Evolutionary conservation across 2,888 invertebrate genomes (phyloP), one percentile per base, ranked within the genome.

Genomic region (Drosophila atripex): DNA sequence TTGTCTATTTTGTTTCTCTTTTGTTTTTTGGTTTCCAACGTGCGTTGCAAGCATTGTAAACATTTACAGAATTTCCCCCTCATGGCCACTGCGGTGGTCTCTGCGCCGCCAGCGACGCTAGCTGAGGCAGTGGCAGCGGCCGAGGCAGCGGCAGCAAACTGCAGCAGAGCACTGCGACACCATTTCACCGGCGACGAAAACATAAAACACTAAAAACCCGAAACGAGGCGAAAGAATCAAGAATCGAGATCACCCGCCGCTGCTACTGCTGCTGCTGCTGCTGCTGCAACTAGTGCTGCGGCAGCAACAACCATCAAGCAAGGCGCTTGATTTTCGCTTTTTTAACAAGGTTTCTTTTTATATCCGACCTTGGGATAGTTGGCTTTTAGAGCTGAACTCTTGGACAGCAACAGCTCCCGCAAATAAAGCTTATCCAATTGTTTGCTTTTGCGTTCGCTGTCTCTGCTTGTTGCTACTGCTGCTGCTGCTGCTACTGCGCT

Each of bases 51-150:
- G 21, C 35, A 63, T 71, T 80, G 80, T 82, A 84, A 82, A 85
- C 82, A 82, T 82, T 59, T 82, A 57, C 71, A 32, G 63, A 77
- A 80, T 60, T 59, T 73, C 54, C 78, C 73, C 73, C 35, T 84
- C 85, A 84, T 78, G 85, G 80, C 74, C 80, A 84, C 69, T 72
- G 75, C 78, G 78, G 82, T 79, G 80, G 79, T 80, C 79, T 80
- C 68, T 55, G 71, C 69, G 57, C 21, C 14, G 64, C 50, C 66
- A 66, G 66, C 56, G 51, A 47, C 66, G 68, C 32, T 8, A 43
- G 30, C 68, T 25, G 63, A 45, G 59, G 56, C 28, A 21, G 16
- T 11, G 47, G n/a, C n/a, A n/a, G n/a, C n/a, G n/a, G 25, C 68
- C 18, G 63, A 45, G 59, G 56, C 28, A 21, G 16, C 9, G 47